These are phyloP conservation scores for Micromesistius poutassou DNA, from an alignment of 2,797 vertebrate species.

Conservation along the genomic window DNA sequence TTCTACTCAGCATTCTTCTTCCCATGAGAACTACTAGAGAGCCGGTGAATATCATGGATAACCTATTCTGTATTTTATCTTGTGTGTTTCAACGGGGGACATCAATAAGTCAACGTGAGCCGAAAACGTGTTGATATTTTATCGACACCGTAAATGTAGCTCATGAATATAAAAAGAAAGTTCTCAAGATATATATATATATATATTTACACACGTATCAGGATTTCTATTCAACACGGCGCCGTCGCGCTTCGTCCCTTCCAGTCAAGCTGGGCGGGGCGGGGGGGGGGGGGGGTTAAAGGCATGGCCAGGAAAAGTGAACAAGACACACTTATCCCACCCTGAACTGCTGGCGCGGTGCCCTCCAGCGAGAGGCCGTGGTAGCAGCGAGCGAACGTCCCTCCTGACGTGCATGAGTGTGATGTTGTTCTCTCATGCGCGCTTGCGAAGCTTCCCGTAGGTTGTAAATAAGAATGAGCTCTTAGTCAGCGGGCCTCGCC, in stretches of 20 bases:
- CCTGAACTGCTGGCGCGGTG: conserved; percentile 33
- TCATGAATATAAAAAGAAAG: not conserved
- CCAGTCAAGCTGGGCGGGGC: not conserved
- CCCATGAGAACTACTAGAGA: not conserved
- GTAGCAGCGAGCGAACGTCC: conserved; percentile 33
- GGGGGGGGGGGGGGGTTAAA: conserved; percentile 15
- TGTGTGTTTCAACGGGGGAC: not conserved
- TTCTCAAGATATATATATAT: too few relatives aligned
- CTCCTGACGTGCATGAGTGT: conserved; percentile 38
- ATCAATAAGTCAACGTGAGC: not conserved
- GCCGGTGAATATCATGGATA: not conserved
- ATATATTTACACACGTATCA: not conserved
- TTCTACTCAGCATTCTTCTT: too few relatives aligned
- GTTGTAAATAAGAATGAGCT: conserved; percentile 47
- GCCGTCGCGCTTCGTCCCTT: not conserved
- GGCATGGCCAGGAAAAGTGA: conserved; percentile 28
- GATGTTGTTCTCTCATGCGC: conserved; percentile 40
- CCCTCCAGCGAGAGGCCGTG: conserved; percentile 50
- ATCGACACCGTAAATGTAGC: not conserved
- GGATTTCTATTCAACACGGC: not conserved
- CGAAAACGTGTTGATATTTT: not conserved
- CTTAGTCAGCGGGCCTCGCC: conserved; percentile 30
- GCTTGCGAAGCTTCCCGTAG: conserved; percentile 22
- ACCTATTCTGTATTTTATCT: not conserved
- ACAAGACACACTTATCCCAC: conserved; percentile 20